Evolutionary conservation across 2,888 invertebrate genomes (phyloP), one percentile per base, ranked within the genome.

Genomic region (Elegia similella): DNA sequence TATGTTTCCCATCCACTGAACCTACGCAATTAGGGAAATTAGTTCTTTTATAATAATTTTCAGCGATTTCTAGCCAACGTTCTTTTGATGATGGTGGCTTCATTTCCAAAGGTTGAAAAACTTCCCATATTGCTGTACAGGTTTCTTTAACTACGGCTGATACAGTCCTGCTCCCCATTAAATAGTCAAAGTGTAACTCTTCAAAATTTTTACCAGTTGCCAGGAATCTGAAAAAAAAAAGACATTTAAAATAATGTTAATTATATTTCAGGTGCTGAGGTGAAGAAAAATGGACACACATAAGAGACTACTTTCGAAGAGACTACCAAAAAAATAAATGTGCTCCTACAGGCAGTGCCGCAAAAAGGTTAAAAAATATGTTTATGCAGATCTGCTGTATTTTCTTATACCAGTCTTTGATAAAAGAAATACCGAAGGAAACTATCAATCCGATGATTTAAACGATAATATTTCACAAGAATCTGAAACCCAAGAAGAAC

Each of bases 81-180:
- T 59, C 55, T 42, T 47, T 54, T 48, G 46, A 70, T 57, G 55
- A 72, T 72, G 72, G 73, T 73, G 58, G 56, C n/a, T 50, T 58
- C 53, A 62, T 60, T 59, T 61, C 59, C 17, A 60, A 52, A 34
- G 59, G 57, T 52, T 62, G 62, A n/a, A 42, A n/a, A 1, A 59
- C 56, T 53, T 62, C 64, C 63, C 63, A 63, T 29, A 64, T 62
- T 16, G 57, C 58, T 57, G 8, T 17, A 62, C 62, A 62, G 29
- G 62, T 64, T 60, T 64, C 62, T 44, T 60, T 55, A 61, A 66
- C 62, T 16, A 64, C 10, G 1, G 55, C 58, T 15, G 62, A 64
- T 29, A 62, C 57, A 7, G 66, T 64, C 16, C 54, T 10, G 57
- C 62, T 66, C 12, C 64, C 64, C 60, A 64, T 56, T 16, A 58